Evolutionary conservation across 2,797 vertebrate genomes (phyloP), one percentile per base, ranked within the genome.

Genomic region (Pelobates cultripes): DNA sequence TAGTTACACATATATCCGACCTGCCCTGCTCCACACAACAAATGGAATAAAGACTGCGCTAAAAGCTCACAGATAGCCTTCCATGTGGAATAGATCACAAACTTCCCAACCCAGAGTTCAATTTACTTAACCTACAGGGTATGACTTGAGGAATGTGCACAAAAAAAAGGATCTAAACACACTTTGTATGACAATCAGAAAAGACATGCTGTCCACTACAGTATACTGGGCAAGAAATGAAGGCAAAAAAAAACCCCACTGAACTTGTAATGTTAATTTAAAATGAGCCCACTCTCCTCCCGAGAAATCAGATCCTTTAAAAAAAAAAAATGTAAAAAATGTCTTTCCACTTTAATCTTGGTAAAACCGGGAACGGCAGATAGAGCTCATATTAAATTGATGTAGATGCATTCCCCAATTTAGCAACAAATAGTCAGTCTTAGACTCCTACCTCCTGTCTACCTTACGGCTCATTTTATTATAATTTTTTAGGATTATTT

Each of bases 101-200:
- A 67, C 60, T 78, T 71, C 70, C 63, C 40, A 51, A 71, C 8
- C 61, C 67, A 63, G 68, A 64, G 77, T 71, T 78, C 77, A 78
- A 78, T 78, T 78, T 71, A 71, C 77, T 78, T 79, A 79, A 72
- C 69, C 69, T 63, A 72, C 45, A 72, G 77, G 69, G 67, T 44
- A 70, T 14, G 67, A n/a, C 42, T 40, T 14, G 57, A 14, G 77
- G 77, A 61, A 78, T 78, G 77, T 71, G 68, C 68, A 17, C 12
- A 57, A 70, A 70, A 28, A 28, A 28, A 28, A 7, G 43, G 4
- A 7, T 42, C 64, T 43, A 44, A 69, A 70, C 75, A 78, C 28
- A 63, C 47, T 60, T 17, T 15, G 45, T 42, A 51, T 15, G 44
- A 77, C 63, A 67, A 67, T 55, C 63, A 68, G 47, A 53, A 63